These are phyloP conservation scores for Heliopora coerulea DNA, from an alignment of 92 coral and sea anemone species.

Conservation along the genomic window DNA sequence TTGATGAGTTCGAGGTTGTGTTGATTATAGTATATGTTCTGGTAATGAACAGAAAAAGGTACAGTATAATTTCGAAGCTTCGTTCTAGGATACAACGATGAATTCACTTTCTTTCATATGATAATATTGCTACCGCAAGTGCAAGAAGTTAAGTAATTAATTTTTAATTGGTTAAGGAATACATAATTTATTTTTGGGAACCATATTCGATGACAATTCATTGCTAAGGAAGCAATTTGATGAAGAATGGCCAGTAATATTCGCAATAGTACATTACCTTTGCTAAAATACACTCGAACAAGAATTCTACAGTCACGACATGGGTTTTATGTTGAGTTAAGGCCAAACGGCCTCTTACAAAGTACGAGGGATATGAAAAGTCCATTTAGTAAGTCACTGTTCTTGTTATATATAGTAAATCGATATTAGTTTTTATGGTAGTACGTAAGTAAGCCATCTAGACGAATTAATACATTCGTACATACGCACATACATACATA, in stretches of 20 bases:
- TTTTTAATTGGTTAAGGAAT: conserved; percentile 53
- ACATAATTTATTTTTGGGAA: background rate
- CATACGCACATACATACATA: too few relatives aligned
- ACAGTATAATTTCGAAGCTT: too few relatives aligned
- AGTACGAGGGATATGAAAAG: conserved; percentile 67
- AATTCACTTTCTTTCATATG: too few relatives aligned
- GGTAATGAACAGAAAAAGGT: too few relatives aligned
- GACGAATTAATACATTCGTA: too few relatives aligned
- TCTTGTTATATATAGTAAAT: too few relatives aligned
- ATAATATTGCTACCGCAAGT: background rate
- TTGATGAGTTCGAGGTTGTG: too few relatives aligned
- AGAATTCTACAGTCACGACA: conserved; percentile 68
- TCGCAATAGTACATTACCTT: conserved; percentile 52
- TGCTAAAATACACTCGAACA: conserved; percentile 69
- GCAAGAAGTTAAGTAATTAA: conserved; percentile 19
- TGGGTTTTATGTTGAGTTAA: conserved; percentile 85
- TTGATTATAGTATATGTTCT: too few relatives aligned
- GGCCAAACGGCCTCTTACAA: conserved; percentile 68
- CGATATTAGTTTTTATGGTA: too few relatives aligned
- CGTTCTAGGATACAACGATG: too few relatives aligned
- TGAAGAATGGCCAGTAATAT: conserved; percentile 20
- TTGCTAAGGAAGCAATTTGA: background rate
- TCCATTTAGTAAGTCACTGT: conserved; percentile 58
- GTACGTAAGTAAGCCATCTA: too few relatives aligned
- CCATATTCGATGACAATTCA: background rate